Percentiles rank a stretch among this genome's conserved stretches.
These are phyloP conservation scores for Graptemys geographica DNA, from an alignment of 2,797 vertebrate genomes.

Conservation along the genomic window DNA sequence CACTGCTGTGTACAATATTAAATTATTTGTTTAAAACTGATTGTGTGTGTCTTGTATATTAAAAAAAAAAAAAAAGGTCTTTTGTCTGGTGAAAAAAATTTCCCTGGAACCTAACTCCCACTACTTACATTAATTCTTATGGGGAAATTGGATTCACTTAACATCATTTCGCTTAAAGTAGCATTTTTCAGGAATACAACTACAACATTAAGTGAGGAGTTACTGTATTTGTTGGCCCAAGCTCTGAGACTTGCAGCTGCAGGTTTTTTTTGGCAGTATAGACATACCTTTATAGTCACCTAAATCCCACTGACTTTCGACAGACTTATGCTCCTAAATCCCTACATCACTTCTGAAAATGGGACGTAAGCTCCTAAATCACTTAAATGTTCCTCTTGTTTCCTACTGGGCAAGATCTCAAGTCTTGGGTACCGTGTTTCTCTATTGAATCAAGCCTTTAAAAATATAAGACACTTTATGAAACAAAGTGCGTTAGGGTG, in stretches of 20 bases:
- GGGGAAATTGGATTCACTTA: too few species aligned
- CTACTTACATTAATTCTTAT: too few species aligned
- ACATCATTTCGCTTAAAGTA: too few species aligned
- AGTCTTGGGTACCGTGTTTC: background rate
- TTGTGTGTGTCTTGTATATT: too few species aligned
- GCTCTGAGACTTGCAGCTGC: background rate
- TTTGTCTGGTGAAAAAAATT: too few species aligned
- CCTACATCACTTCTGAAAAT: background rate
- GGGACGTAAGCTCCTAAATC: background rate
- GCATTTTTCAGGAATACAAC: too few species aligned
- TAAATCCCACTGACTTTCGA: background rate
- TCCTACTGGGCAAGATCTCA: background rate
- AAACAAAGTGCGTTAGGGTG: background rate
- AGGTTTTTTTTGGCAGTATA: background rate
- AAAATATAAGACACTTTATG: background rate
- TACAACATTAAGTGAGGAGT: too few species aligned
- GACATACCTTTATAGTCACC: background rate
- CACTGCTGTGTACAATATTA: too few species aligned
- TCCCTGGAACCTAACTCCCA: too few species aligned
- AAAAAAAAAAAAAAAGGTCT: too few species aligned
- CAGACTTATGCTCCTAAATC: background rate
- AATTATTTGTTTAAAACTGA: too few species aligned
- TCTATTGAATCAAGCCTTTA: background rate
- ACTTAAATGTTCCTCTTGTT: background rate
- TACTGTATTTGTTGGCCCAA: background rate